A percentile compares a stretch with the other conserved stretches of the same genome.
phyloP scores from a whole-genome alignment of 1,140 invertebrate genomes.

The Phymastichus coffea region DNA sequence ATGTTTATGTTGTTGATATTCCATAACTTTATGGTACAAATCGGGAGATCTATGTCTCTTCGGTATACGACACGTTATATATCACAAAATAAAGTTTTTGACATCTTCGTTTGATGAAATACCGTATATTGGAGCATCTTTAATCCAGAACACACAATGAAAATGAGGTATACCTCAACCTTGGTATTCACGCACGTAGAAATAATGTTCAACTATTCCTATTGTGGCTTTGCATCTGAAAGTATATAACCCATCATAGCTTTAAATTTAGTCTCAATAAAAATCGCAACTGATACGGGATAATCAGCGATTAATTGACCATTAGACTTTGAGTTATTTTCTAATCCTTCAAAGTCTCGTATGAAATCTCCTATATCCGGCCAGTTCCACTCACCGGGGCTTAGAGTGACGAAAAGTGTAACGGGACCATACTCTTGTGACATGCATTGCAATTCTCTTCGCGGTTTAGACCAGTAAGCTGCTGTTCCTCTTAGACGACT shows the following conservation, averaged over 20 bases:
- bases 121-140: conserved; percentile 29
- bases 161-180: conserved; percentile 28
- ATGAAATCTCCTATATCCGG: conserved; percentile 30
- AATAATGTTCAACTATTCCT: conserved; percentile 33
- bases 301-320: conserved; percentile 34
- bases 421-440: conserved; percentile 30
- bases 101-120: background rate
- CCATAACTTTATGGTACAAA: conserved; percentile 29
- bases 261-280: conserved; percentile 33
- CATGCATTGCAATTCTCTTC: conserved; percentile 10
- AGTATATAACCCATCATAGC: conserved; percentile 34
- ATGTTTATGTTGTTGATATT: conserved; percentile 34
- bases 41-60: conserved; percentile 13
- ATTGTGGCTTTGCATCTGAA: conserved; percentile 32
- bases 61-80: background rate
- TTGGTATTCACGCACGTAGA: conserved; percentile 33
- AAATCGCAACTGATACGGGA: conserved; percentile 34
- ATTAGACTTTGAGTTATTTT: conserved; percentile 17
- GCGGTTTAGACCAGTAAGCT: conserved; percentile 29
- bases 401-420: conserved; percentile 45
- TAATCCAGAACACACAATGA: conserved; percentile 32
- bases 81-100: background rate
- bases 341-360: conserved; percentile 23
- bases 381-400: conserved; percentile 43
- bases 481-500: conserved; percentile 28